Evolutionary conservation across 1,140 invertebrate genomes (phyloP).

Genomic region (Pseudomyrmex dendroicus): DNA sequence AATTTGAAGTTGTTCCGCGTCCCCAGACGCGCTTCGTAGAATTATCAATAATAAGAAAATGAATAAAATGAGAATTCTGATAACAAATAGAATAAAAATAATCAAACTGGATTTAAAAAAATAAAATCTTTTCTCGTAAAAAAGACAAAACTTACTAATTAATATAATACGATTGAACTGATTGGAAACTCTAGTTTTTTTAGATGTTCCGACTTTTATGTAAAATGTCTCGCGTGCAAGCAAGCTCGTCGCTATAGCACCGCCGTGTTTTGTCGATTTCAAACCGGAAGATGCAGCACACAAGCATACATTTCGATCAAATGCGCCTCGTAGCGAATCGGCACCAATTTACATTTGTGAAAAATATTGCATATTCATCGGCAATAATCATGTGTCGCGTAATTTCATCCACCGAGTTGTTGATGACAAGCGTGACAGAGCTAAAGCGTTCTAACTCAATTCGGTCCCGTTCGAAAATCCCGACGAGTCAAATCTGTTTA

Average conservation of each 20-base stretch:
- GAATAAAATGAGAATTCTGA: too few species aligned
- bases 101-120: too few species aligned
- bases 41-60: too few species aligned
- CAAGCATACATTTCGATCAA: not conserved
- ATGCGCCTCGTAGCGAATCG: not conserved
- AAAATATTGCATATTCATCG: slow-evolving; percentile 43
- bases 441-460: slow-evolving; percentile 19
- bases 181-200: not conserved
- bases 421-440: slow-evolving; percentile 9
- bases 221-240: slow-evolving; percentile 24
- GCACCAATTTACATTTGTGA: not conserved
- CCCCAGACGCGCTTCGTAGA: too few species aligned
- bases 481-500: not conserved
- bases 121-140: too few species aligned
- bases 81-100: too few species aligned
- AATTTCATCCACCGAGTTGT: not conserved
- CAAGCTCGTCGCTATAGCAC: slow-evolving; percentile 34
- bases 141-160: too few species aligned
- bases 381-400: not conserved
- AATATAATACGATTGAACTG: too few species aligned
- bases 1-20: too few species aligned
- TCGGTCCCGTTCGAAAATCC: slow-evolving; percentile 28
- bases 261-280: slow-evolving; percentile 46
- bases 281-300: not conserved
- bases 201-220: slow-evolving; percentile 19